Percentiles rank a stretch among this genome's conserved stretches.
phyloP scores from a whole-genome alignment of 2,888 invertebrate genomes.

The Candidula unifasciata region DNA sequence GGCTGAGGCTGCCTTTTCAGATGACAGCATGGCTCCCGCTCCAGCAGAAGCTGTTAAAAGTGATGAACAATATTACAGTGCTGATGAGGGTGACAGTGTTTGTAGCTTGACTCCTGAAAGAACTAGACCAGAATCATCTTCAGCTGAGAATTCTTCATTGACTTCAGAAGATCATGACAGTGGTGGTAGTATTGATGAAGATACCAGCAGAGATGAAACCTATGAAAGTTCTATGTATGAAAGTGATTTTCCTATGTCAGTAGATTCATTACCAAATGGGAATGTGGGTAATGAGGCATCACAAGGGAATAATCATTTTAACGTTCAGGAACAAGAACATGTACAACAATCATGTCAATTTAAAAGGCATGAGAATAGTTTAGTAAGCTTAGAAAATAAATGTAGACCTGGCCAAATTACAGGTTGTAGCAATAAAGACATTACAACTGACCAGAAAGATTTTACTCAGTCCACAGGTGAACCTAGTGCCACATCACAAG shows the following conservation, averaged over 20 bases:
- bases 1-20: background rate
- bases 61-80: conserved; percentile 43
- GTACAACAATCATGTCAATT: conserved; percentile 29
- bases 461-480: too few species aligned
- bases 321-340: conserved; percentile 21
- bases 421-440: background rate
- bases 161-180: background rate
- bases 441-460: background rate
- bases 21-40: background rate
- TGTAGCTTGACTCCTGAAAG: conserved; percentile 46
- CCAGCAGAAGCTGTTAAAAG: background rate
- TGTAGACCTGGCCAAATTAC: background rate
- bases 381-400: background rate
- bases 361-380: background rate
- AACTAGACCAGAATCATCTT: conserved; percentile 46
- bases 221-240: background rate
- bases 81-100: conserved; percentile 38
- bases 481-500: background rate
- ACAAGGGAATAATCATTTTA: background rate
- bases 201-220: background rate
- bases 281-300: background rate
- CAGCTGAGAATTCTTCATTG: conserved; percentile 43
- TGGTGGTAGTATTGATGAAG: background rate
- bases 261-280: background rate
- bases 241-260: background rate